Conservation (phyloP, 2,888 invertebrate genomes). For the Slavum lentiscoides region DNA sequence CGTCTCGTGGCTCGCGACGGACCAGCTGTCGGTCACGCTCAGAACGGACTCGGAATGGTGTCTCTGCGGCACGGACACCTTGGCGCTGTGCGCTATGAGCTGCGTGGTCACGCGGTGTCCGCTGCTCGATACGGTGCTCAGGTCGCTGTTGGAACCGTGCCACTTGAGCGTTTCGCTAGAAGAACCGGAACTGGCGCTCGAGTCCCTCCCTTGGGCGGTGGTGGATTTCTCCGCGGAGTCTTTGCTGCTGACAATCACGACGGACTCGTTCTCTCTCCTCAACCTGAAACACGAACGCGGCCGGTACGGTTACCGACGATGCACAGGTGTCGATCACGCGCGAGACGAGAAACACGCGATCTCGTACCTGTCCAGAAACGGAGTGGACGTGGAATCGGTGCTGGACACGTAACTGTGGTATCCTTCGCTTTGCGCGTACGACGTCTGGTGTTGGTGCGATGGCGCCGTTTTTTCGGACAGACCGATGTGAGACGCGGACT, state of each 20-base stretch:
- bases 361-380: slow-evolving; percentile 71
- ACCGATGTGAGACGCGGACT: slow-evolving; percentile 50
- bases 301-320: not conserved
- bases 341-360: not conserved
- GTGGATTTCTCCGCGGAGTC: not conserved
- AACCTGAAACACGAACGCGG: slow-evolving; percentile 59
- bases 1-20: slow-evolving; percentile 57
- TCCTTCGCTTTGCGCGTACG: slow-evolving; percentile 78
- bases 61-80: slow-evolving; percentile 76
- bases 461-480: slow-evolving; percentile 54
- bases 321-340: too few relatives aligned
- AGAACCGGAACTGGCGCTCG: slow-evolving; percentile 58
- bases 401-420: slow-evolving; percentile 80
- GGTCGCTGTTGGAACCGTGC: slow-evolving; percentile 61
- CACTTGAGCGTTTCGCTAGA: slow-evolving; percentile 80
- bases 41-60: slow-evolving; percentile 78
- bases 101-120: slow-evolving; percentile 60
- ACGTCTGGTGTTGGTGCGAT: slow-evolving; percentile 71
- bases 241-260: slow-evolving; percentile 56
- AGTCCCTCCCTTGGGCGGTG: slow-evolving; percentile 55
- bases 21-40: slow-evolving; percentile 60
- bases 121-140: slow-evolving; percentile 55
- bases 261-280: slow-evolving; percentile 67
- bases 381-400: slow-evolving; percentile 75
- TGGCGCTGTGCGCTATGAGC: slow-evolving; percentile 75